Conservation (phyloP, 2,113 vertebrate species). For the Eira barbara region DNA sequence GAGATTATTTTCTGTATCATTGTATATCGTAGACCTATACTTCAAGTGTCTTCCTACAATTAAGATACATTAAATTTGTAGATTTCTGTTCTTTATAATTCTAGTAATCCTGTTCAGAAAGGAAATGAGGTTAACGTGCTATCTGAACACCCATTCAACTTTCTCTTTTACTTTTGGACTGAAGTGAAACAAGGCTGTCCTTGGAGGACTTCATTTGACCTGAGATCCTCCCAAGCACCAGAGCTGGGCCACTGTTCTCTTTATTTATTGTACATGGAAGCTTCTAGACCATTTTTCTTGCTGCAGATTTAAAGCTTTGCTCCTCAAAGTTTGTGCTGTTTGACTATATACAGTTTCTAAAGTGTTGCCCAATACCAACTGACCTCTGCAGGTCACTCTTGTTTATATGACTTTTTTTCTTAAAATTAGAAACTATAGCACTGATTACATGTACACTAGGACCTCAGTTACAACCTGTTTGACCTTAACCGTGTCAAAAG, state of each 20-base stretch:
- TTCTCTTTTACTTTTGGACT: slow-evolving; percentile 27
- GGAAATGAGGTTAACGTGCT: background rate
- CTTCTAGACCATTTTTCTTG: background rate
- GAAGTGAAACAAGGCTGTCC: background rate
- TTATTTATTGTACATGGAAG: background rate
- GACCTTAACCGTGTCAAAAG: background rate
- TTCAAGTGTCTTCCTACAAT: background rate
- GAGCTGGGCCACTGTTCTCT: background rate
- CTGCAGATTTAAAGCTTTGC: background rate
- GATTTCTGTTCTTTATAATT: slow-evolving; percentile 14
- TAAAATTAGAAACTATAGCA: background rate
- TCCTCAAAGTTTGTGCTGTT: background rate
- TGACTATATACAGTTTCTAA: background rate
- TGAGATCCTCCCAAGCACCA: background rate
- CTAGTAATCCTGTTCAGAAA: background rate
- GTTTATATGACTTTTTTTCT: slow-evolving; percentile 18
- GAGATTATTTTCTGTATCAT: background rate
- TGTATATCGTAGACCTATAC: background rate
- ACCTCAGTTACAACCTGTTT: background rate
- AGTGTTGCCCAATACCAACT: background rate
- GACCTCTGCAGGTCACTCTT: background rate
- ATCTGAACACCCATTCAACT: background rate
- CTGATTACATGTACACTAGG: background rate
- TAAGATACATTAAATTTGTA: background rate
- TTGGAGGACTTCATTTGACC: background rate